Evolutionary conservation across 1,140 invertebrate species (phyloP).

Genomic region (Cyrtorhinus lividipennis): DNA sequence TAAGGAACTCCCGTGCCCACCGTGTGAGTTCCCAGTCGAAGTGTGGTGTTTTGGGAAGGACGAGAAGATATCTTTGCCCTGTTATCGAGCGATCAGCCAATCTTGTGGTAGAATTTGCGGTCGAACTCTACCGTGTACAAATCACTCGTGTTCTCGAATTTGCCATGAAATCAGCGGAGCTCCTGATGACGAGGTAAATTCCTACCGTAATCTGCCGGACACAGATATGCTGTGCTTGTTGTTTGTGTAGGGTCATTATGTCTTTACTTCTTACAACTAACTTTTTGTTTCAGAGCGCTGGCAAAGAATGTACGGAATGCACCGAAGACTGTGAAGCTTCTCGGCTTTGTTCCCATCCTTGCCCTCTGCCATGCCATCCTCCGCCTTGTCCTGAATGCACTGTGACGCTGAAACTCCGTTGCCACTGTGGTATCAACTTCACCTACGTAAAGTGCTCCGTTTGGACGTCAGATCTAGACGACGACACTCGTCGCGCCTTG

Average conservation of each 20-base stretch:
- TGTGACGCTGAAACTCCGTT: slow-evolving; percentile 31
- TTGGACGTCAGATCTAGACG: slow-evolving; percentile 35
- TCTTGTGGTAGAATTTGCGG: slow-evolving; percentile 65
- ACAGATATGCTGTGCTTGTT: no score
- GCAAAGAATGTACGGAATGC: slow-evolving; percentile 52
- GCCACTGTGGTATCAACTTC: slow-evolving; percentile 63
- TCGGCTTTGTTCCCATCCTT: slow-evolving; percentile 65
- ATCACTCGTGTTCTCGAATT: slow-evolving; percentile 55
- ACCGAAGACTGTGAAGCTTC: slow-evolving; percentile 48
- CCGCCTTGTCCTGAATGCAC: slow-evolving; percentile 6
- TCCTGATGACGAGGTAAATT: slow-evolving; percentile 11
- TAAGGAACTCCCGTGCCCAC: slow-evolving; percentile 49
- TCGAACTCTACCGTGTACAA: slow-evolving; percentile 49
- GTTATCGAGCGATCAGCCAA: slow-evolving; percentile 48
- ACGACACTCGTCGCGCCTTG: slow-evolving; percentile 35
- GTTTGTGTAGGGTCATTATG: no score
- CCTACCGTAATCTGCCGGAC: no score
- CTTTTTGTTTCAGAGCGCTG: slow-evolving; percentile 25
- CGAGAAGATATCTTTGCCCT: slow-evolving; percentile 59
- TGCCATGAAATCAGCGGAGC: slow-evolving; percentile 51
- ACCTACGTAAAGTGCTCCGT: slow-evolving; percentile 56
- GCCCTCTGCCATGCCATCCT: slow-evolving; percentile 49
- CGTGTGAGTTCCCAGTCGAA: slow-evolving; percentile 50
- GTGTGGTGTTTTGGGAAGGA: slow-evolving; percentile 70
- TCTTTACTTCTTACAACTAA: no score